Evolutionary conservation across 2,797 vertebrate species (phyloP).

Genomic region (Epinephelus malabaricus): DNA sequence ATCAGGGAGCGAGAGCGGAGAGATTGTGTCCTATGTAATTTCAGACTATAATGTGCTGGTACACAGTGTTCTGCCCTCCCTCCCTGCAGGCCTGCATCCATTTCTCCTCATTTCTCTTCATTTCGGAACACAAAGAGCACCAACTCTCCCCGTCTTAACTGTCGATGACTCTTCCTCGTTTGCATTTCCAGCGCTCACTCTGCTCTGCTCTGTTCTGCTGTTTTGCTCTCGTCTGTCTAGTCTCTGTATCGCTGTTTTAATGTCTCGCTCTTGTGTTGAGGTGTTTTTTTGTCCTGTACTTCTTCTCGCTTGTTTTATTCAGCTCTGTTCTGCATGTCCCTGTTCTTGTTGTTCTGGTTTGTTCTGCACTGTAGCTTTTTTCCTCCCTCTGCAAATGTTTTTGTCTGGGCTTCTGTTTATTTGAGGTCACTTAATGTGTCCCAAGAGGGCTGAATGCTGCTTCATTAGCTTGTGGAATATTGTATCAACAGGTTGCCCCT

Average conservation of each 20-base stretch:
- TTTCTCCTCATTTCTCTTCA: conserved; percentile 59
- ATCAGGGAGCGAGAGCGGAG: conserved; percentile 24
- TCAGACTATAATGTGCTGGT: conserved; percentile 61
- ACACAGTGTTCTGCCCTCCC: conserved; percentile 58
- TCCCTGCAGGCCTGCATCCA: conserved; percentile 40
- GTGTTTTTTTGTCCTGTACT: conserved; percentile 19
- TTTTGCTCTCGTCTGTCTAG: background rate
- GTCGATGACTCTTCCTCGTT: background rate
- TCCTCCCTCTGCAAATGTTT: conserved; percentile 1
- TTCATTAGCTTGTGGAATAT: conserved; percentile 5
- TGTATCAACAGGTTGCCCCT: background rate
- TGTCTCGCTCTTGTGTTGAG: conserved; percentile 6
- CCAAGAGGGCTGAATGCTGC: background rate
- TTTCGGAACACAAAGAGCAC: conserved; percentile 52
- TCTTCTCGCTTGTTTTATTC: conserved; percentile 27
- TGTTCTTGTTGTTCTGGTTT: conserved; percentile 19
- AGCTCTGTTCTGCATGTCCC: background rate
- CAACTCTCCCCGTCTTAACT: background rate
- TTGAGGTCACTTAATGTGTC: conserved; percentile 32
- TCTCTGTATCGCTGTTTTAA: background rate
- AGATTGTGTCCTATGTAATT: conserved; percentile 66
- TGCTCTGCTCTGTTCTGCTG: background rate
- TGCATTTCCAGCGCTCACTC: conserved; percentile 14
- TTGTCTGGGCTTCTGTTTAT: conserved; percentile 24
- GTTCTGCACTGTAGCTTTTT: conserved; percentile 12